Conservation (phyloP, 2,888 invertebrate genomes). For the Mesorhabditis sp. region DNA sequence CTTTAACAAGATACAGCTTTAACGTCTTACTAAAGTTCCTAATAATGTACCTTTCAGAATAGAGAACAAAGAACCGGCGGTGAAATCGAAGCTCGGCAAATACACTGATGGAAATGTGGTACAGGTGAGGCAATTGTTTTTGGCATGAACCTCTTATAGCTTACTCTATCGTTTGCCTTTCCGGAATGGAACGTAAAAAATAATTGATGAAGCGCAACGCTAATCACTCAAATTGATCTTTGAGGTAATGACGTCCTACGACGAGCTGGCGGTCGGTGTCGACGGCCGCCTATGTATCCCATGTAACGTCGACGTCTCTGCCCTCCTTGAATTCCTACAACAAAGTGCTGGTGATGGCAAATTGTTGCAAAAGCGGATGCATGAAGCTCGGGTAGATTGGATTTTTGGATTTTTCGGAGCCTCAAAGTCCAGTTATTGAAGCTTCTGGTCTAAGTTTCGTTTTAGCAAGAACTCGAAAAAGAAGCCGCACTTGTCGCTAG, state of each 20-base stretch:
- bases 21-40: too few species aligned
- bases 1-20: too few species aligned
- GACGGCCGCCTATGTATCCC: slow-evolving; percentile 51
- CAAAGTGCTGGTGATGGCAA: slow-evolving; percentile 23
- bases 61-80: slow-evolving; percentile 24
- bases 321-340: slow-evolving; percentile 41
- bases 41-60: slow-evolving; percentile 13
- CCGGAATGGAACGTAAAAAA: too few species aligned
- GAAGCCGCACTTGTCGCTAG: slow-evolving; percentile 18
- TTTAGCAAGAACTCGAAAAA: slow-evolving; percentile 24
- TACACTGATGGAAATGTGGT: slow-evolving; percentile 25
- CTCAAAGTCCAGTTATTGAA: not conserved
- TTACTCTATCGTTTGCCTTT: too few species aligned
- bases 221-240: not conserved
- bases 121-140: slow-evolving; percentile 13
- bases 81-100: slow-evolving; percentile 17
- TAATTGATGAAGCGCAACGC: too few species aligned
- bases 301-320: slow-evolving; percentile 49
- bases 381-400: slow-evolving; percentile 20
- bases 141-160: not conserved
- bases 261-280: slow-evolving; percentile 41
- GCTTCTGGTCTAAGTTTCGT: slow-evolving; percentile 6
- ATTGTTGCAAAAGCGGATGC: slow-evolving; percentile 27
- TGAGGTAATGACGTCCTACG: slow-evolving; percentile 43
- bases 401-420: not conserved